These are phyloP conservation scores for Agriotes lineatus DNA, from an alignment of 2,888 invertebrate genomes.

Conservation along the genomic window DNA sequence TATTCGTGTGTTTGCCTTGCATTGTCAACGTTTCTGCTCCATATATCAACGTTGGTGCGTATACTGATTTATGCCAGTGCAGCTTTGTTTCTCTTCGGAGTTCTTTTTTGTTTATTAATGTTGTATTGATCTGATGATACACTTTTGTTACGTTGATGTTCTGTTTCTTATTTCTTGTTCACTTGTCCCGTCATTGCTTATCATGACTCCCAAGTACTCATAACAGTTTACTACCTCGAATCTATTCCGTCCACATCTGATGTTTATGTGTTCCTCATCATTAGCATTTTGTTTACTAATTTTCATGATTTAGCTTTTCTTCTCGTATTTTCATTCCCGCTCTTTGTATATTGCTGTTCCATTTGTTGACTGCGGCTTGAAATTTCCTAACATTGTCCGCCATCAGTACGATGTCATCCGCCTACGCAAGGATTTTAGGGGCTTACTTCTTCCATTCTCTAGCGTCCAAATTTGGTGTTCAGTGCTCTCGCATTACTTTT, in stretches of 20 bases:
- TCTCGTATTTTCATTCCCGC: neutral
- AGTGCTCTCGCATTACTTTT: no score
- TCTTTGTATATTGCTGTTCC: neutral
- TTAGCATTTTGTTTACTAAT: neutral
- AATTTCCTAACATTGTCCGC: neutral
- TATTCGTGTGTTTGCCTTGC: neutral
- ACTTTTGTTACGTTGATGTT: neutral
- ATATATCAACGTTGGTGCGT: neutral
- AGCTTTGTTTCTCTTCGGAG: neutral
- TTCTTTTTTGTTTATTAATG: slow-evolving; percentile 1
- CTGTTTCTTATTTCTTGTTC: no score
- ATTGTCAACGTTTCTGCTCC: neutral
- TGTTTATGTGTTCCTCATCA: neutral
- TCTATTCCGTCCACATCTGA: neutral
- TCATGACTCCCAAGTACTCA: no score
- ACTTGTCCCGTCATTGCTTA: no score
- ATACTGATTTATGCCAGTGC: neutral
- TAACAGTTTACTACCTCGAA: neutral
- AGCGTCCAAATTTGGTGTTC: no score
- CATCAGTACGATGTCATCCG: neutral
- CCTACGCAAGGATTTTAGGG: neutral
- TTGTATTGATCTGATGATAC: neutral
- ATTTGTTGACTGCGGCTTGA: neutral
- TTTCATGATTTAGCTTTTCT: neutral
- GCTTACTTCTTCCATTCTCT: no score